Percentiles rank a stretch among this genome's conserved stretches.
phyloP scores from a whole-genome alignment of 2,888 invertebrate genomes.

The Parasteatoda lunata region DNA sequence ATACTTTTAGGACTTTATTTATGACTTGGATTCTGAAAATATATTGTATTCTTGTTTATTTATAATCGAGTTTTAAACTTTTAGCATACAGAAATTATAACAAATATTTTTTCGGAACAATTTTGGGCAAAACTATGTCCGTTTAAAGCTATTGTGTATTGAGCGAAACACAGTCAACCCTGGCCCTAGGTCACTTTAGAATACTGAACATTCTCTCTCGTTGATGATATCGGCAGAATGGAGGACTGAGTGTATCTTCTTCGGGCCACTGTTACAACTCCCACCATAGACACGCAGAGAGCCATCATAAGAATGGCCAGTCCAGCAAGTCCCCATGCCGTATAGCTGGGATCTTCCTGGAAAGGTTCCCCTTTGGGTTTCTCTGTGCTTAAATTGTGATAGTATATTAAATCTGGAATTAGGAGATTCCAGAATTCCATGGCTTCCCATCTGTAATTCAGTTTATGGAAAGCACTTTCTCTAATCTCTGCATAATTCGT shows the following conservation, averaged over 20 bases:
- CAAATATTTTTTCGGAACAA: too few species aligned
- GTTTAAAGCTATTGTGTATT: too few species aligned
- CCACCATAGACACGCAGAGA: constrained; percentile 44
- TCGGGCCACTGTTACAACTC: constrained; percentile 41
- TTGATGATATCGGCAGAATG: constrained; percentile 14
- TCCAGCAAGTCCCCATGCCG: constrained; percentile 40
- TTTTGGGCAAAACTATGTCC: too few species aligned
- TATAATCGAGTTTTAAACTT: too few species aligned
- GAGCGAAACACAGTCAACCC: too few species aligned
- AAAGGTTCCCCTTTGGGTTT: too few species aligned
- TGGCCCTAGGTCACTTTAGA: background rate
- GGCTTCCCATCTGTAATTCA: constrained; percentile 19
- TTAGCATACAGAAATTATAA: too few species aligned
- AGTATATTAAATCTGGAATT: constrained; percentile 33
- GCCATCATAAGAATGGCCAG: constrained; percentile 26
- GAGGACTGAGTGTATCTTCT: constrained; percentile 31
- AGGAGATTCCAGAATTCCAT: constrained; percentile 54
- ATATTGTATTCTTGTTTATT: too few species aligned
- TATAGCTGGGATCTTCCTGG: background rate
- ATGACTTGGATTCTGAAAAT: too few species aligned
- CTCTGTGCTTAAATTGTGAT: constrained; percentile 14
- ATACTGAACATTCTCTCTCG: constrained; percentile 32
- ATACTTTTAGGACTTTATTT: too few species aligned
- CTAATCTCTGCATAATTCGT: constrained; percentile 40
- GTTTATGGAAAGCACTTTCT: constrained; percentile 15